Evolutionary conservation across 2,113 vertebrate species (phyloP).

Genomic region (Cacatua alba): DNA sequence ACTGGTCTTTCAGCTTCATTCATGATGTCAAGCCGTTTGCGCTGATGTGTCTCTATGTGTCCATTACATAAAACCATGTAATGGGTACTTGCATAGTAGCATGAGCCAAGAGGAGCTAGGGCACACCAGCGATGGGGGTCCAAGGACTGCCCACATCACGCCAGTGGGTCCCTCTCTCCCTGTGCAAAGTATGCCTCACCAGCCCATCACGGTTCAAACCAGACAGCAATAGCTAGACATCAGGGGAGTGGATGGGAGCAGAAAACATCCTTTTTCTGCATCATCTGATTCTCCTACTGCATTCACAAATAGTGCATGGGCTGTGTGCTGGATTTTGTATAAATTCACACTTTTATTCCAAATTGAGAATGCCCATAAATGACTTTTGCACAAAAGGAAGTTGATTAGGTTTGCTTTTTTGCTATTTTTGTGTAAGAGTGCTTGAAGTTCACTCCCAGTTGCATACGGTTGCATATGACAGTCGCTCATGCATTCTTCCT

Average conservation of each 20-base stretch:
- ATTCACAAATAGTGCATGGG: background rate
- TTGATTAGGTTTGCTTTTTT: background rate
- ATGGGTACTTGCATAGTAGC: background rate
- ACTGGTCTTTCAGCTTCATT: background rate
- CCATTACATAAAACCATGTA: rapidly evolving
- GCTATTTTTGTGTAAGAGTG: background rate
- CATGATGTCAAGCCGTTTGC: background rate
- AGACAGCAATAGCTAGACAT: background rate
- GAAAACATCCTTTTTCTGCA: background rate
- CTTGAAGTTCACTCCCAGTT: background rate
- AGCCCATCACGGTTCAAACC: background rate
- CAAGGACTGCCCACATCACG: background rate
- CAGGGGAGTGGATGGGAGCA: background rate
- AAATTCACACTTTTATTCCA: background rate
- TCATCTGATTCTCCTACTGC: background rate
- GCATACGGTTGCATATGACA: background rate
- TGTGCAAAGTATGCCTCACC: background rate
- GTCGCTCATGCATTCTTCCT: background rate
- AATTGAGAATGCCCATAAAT: background rate
- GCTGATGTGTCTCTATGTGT: background rate
- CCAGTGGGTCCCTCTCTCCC: background rate
- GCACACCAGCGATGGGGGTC: background rate
- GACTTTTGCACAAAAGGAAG: background rate
- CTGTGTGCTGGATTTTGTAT: background rate
- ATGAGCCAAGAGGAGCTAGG: background rate